These are phyloP conservation scores for Tridacna gigas DNA, from an alignment of 2,888 invertebrate species.

Conservation along the genomic window DNA sequence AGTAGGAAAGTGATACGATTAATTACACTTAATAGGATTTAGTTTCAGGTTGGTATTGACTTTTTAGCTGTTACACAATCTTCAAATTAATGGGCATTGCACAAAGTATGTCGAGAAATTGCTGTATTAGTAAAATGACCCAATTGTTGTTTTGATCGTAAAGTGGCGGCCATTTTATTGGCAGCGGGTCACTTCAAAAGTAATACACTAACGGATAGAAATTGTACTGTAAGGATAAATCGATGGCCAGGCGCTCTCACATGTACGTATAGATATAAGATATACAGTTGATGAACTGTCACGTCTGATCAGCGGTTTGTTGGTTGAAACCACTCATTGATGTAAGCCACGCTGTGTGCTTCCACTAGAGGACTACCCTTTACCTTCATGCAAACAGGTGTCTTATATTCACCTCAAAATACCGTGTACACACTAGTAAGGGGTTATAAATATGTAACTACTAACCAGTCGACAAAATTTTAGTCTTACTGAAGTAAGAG, in stretches of 20 bases:
- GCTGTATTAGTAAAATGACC: slow-evolving; percentile 13
- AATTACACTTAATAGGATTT: not conserved
- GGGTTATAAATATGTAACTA: not conserved
- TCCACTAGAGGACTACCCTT: no score
- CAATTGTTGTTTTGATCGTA: slow-evolving; percentile 1
- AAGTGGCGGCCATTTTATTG: slow-evolving; percentile 29
- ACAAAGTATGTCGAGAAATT: not conserved
- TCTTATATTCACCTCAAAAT: not conserved
- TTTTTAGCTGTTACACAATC: not conserved
- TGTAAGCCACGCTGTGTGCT: no score
- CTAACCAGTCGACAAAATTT: no score
- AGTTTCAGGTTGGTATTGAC: not conserved
- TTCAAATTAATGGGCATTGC: no score
- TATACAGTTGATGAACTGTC: slow-evolving; percentile 5
- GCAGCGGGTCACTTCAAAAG: slow-evolving; percentile 24
- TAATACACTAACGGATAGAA: not conserved
- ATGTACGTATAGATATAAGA: not conserved
- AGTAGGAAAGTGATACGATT: not conserved
- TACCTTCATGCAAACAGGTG: no score
- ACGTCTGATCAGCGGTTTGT: not conserved
- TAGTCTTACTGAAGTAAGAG: no score
- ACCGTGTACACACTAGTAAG: no score
- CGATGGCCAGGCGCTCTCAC: not conserved
- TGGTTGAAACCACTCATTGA: not conserved
- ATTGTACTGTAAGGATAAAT: no score